These are phyloP conservation scores for Syngnathus scovelli DNA, from an alignment of 2,113 vertebrate species.

Conservation along the genomic window DNA sequence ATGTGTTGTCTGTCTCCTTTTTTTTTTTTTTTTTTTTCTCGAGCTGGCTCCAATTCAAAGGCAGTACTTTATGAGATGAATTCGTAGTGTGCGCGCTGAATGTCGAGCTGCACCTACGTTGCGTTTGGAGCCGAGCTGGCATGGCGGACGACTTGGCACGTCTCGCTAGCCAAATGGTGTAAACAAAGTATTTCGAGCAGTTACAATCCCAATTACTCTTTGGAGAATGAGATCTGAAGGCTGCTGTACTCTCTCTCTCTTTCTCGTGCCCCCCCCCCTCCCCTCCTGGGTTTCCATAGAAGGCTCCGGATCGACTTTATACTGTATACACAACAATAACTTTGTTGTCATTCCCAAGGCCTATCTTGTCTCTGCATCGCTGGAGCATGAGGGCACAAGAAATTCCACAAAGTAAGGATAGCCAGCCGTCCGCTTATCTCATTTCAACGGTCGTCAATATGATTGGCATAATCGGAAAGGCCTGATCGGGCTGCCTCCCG, in stretches of 20 bases:
- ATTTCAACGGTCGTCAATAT: constrained; percentile 60
- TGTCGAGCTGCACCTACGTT: constrained; percentile 43
- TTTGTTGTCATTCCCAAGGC: constrained; percentile 68
- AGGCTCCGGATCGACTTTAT: constrained; percentile 55
- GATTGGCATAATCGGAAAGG: constrained; percentile 69
- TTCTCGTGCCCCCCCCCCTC: constrained; percentile 10
- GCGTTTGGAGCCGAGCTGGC: constrained; percentile 48
- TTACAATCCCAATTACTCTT: constrained; percentile 48
- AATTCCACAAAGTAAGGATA: constrained; percentile 65
- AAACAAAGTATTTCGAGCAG: constrained; percentile 49
- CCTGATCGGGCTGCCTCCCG: constrained; percentile 64
- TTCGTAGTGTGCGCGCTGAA: constrained; percentile 45
- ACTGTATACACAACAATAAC: constrained; percentile 68
- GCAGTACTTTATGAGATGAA: constrained; percentile 41
- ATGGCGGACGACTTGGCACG: constrained; percentile 49
- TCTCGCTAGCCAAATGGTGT: constrained; percentile 31
- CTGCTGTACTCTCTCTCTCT: constrained; percentile 4
- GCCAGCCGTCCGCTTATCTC: constrained; percentile 59
- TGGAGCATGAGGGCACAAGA: constrained; percentile 53
- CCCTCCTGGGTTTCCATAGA: constrained; percentile 41
- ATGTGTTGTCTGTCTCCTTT: constrained; percentile 26
- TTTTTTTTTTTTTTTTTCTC: neutral
- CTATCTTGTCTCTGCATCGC: constrained; percentile 58
- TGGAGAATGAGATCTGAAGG: constrained; percentile 37
- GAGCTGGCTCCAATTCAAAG: constrained; percentile 30